Percentiles rank a stretch among this genome's conserved stretches.
Conservation (phyloP, 2,113 vertebrate species). For the Tragelaphus scriptus region DNA sequence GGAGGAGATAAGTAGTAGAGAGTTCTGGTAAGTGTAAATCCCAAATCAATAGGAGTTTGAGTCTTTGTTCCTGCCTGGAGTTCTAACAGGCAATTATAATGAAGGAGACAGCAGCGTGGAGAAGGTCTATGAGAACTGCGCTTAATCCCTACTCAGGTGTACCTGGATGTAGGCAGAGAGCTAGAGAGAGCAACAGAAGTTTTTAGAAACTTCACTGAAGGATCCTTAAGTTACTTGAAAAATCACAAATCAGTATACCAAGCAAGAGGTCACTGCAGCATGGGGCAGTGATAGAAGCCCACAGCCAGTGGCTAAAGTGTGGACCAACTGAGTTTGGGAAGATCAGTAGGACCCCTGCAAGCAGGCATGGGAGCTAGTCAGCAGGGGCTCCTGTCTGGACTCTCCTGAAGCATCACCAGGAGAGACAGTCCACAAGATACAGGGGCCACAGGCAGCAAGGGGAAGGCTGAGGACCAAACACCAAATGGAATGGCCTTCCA, state of each 20-base stretch:
- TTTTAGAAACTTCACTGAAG: neutral
- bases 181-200: neutral
- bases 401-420: neutral
- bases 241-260: neutral
- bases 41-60: neutral
- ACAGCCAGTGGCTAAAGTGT: neutral
- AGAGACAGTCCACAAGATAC: neutral
- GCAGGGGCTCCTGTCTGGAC: neutral
- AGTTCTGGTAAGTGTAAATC: neutral
- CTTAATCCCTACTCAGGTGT: neutral
- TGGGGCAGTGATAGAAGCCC: neutral
- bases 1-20: neutral
- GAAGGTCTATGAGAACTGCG: neutral
- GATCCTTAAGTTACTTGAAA: neutral
- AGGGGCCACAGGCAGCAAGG: neutral
- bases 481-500: neutral
- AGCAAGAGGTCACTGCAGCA: neutral
- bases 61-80: neutral
- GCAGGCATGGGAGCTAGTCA: neutral
- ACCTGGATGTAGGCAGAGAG: neutral
- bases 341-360: neutral
- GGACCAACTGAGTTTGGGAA: neutral
- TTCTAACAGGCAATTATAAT: neutral
- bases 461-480: neutral
- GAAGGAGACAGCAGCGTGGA: neutral